A percentile compares a stretch with the other conserved stretches of the same genome.
Evolutionary conservation across 1,140 invertebrate genomes (phyloP).

Genomic region (Coelopa frigida): DNA sequence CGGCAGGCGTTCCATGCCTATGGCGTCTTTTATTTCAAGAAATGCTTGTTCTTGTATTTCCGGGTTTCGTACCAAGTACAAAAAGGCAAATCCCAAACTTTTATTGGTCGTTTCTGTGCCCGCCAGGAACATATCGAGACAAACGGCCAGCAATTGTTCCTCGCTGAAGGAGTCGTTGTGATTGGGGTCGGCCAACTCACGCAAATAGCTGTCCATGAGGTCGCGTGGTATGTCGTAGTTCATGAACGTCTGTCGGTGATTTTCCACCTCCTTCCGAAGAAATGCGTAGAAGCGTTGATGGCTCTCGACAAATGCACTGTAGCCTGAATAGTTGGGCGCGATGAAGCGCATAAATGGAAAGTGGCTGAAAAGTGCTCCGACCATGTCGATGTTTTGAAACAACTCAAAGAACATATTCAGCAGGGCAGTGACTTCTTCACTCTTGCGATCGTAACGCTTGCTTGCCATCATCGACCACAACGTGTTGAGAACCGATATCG

Average conservation of each 20-base stretch:
- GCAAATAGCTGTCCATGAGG: slow-evolving; percentile 79
- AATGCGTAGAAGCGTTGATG: slow-evolving; percentile 66
- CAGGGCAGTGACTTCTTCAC: slow-evolving; percentile 58
- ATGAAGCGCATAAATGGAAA: slow-evolving; percentile 68
- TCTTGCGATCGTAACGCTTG: slow-evolving; percentile 57
- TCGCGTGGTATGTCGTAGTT: slow-evolving; percentile 59
- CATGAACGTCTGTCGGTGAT: slow-evolving; percentile 63
- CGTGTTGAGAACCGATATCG: slow-evolving; percentile 72
- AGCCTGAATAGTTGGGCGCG: slow-evolving; percentile 67
- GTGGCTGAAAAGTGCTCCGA: slow-evolving; percentile 66
- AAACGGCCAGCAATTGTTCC: slow-evolving; percentile 64
- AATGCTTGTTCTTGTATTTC: slow-evolving; percentile 71
- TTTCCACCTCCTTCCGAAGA: slow-evolving; percentile 61
- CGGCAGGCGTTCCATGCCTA: slow-evolving; percentile 61
- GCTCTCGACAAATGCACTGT: slow-evolving; percentile 61
- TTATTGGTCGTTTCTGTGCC: slow-evolving; percentile 77
- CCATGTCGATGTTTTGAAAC: slow-evolving; percentile 67
- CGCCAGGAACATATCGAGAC: slow-evolving; percentile 75
- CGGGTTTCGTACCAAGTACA: slow-evolving; percentile 69
- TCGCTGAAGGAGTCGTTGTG: slow-evolving; percentile 52
- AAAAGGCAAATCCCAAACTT: slow-evolving; percentile 66
- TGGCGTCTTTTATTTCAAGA: slow-evolving; percentile 68
- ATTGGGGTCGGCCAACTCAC: slow-evolving; percentile 53
- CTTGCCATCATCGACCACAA: slow-evolving; percentile 84
- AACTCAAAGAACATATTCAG: slow-evolving; percentile 62